Base-by-base conservation (phyloP, 2,113 vertebrate genomes). In the Cyanocitta stelleri region DNA sequence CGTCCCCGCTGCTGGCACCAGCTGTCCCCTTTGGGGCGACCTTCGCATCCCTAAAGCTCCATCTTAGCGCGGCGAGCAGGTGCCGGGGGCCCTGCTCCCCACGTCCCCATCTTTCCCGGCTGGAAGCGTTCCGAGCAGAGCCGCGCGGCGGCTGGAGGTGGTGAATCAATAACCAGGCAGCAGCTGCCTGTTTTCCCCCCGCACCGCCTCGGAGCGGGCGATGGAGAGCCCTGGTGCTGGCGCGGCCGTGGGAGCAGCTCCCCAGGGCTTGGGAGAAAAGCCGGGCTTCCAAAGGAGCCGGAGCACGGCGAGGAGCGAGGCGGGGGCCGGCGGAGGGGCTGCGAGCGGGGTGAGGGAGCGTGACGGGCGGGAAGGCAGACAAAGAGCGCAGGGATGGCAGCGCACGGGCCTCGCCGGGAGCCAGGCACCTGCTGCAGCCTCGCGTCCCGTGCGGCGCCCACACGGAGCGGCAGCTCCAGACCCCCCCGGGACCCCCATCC, bases 81-180 rank as follows among this genome's bases (percentile, higher is more conserved):
- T 79, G 32, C 11, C 10, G 82, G 61, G 82, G 62, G 8, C n/a
- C n/a, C 5, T 26, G 68, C 12, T 66, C 83, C 71, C 66, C 14
- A 6, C 20, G 20, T 78, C 83, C 90, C 93, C 64, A 7, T 91
- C 61, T 26, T 66, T 27, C 24, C 19, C 26, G 46, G 74, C 79
- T 91, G 87, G 63, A 90, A 90, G 44, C 32, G 14, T 67, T 86
- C 52, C 55, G 89, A 84, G 94, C 69, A 3, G 44, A 90, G 83
- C 77, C 14, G 73, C 16, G 69, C 49, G 52, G 72, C 39, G 72
- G 79, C 23, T 46, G 72, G 90, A 73, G 43, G 41, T 52, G 76
- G 87, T 69, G 84, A 95, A 96, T 93, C 89, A 95, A 91, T 80
- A 91, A 94, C 82, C 93, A 87, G 74, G 91, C 61, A 66, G 72